Evolutionary conservation across 35 echinoderm and acorn worm genomes (phyloP), one percentile per base, ranked within the genome.

Genomic region (Eucidaris tribuloides): DNA sequence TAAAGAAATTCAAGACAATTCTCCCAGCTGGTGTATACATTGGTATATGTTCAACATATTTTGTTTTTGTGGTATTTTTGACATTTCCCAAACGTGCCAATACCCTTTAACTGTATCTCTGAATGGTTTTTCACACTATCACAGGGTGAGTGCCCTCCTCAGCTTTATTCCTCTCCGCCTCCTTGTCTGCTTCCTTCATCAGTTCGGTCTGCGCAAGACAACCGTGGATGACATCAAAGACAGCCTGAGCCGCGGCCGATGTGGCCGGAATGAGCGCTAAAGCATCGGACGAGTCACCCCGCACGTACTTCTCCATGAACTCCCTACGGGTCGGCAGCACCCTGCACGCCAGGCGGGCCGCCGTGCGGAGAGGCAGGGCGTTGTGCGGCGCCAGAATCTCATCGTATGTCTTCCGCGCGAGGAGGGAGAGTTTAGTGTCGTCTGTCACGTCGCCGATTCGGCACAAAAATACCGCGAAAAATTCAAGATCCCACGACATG

Each of bases 131-230:
- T n/a, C n/a, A n/a, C n/a, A n/a, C n/a, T n/a, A n/a, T n/a, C n/a
- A n/a, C 35, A 9, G 68, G 68, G 14, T 74, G 68, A 1, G 68
- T 4, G 29, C 35, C 68, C 22, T 74, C 68, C 38, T 74, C 68
- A 4, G 68, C 68, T 25, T 74, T 74, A 44, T 74, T 74, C 68
- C 23, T 74, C 40, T 27, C 68, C 24, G 68, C 68, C 37, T 74
- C 35, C 2, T 27, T 40, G 15, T 74, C 41, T 1, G 68, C 68
- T 44, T 74, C 68, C 36, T 74, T 74, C 68, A 74, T 74, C 28
- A 74, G 68, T 1, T 74, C 68, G 11, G 24, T 41, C 68, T 74
- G 38, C 35, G 44, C 44, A 36, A 74, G 44, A 3, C n/a, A n/a
- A 9, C 35, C 68, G 7, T 74, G 35, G 35, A 74, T 74, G 68